phyloP scores from a whole-genome alignment of 2,888 invertebrate species.

The Metellina segmentata region DNA sequence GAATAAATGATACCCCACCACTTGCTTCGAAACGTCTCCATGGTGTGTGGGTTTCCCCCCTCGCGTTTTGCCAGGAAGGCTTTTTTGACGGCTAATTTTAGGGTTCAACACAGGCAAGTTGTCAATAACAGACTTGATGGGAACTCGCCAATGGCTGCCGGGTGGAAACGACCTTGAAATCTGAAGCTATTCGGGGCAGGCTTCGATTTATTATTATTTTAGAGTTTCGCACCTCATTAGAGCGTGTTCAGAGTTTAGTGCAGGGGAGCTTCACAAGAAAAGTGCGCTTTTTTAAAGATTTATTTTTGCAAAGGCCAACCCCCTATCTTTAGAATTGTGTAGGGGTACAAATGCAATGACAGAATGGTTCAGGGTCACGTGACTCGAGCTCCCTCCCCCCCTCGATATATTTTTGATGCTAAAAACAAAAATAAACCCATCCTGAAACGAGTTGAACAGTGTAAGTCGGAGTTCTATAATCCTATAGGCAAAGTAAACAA shows the following conservation, averaged over 20 bases:
- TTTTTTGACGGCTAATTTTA: slow-evolving; percentile 30
- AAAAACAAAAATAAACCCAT: too few species aligned
- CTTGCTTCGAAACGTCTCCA: neutral
- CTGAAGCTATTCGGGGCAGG: neutral
- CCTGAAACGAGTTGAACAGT: neutral
- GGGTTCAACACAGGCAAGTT: neutral
- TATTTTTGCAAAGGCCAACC: neutral
- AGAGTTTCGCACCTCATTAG: neutral
- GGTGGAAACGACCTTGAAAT: neutral
- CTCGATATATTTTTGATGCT: too few species aligned
- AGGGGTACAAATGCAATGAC: too few species aligned
- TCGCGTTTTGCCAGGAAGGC: neutral
- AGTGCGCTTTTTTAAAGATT: neutral
- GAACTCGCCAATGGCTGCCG: slow-evolving; percentile 16
- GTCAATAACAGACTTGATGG: slow-evolving; percentile 52
- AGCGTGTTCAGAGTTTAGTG: neutral
- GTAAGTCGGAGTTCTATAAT: neutral
- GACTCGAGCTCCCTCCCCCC: too few species aligned
- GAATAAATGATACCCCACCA: slow-evolving; percentile 7
- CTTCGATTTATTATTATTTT: neutral
- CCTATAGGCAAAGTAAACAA: neutral
- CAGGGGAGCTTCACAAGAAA: neutral
- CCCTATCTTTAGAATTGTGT: too few species aligned
- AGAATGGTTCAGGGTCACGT: too few species aligned
- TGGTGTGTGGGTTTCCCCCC: neutral